phyloP scores from a whole-genome alignment of 2,113 vertebrate species.

The Bos taurus region DNA sequence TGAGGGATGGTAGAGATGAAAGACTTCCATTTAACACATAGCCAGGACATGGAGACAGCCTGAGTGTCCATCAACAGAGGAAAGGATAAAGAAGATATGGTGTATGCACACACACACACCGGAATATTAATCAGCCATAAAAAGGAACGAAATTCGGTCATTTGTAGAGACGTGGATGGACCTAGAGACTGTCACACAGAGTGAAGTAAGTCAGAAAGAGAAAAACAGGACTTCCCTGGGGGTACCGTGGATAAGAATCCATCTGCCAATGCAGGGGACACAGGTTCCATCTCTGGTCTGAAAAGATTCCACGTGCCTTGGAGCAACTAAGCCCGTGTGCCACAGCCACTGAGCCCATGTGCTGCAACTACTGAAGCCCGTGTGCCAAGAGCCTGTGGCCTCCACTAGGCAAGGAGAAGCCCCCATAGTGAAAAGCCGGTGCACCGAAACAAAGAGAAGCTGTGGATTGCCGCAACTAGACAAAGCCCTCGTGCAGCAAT shows the following conservation, averaged over 20 bases:
- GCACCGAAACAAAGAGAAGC: background rate
- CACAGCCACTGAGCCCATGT: background rate
- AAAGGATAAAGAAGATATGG: background rate
- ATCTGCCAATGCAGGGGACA: background rate
- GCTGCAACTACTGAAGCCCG: background rate
- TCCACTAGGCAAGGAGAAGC: background rate
- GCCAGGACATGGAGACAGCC: background rate
- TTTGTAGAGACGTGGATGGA: background rate
- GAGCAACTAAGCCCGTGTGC: background rate
- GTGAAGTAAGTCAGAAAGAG: background rate
- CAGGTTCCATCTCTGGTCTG: background rate
- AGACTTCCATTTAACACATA: background rate
- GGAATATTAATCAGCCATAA: background rate
- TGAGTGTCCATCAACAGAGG: background rate
- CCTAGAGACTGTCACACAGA: background rate
- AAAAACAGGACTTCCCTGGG: background rate
- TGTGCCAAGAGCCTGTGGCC: background rate
- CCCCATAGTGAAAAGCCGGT: background rate
- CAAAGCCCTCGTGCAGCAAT: background rate
- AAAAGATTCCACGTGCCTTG: background rate
- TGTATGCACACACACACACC: fast-evolving
- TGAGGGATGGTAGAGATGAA: background rate
- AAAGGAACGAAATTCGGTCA: background rate
- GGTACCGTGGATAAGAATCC: background rate
- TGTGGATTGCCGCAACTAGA: background rate